Evolutionary conservation across 1,140 invertebrate genomes (phyloP).

Genomic region (roundworm (Caenorhabditis elegans)): WBcel235 BX284606.5:14335501-14336000

Average conservation of each 20-base stretch:
- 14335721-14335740: not conserved
- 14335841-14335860: not conserved
- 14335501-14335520: too few species aligned
- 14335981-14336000: not conserved
- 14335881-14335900: conserved; percentile 1
- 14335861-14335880: too few species aligned
- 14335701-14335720: conserved; percentile 1
- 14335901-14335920: not conserved
- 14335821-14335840: conserved; percentile 21
- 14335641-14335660: conserved; percentile 20
- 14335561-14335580: too few species aligned
- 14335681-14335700: conserved; percentile 30
- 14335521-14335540: not conserved
- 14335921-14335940: not conserved
- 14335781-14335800: conserved; percentile 28
- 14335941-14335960: not conserved
- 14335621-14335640: conserved; percentile 13
- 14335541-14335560: not conserved
- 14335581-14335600: not conserved
- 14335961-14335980: not conserved
- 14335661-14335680: conserved; percentile 8
- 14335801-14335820: not conserved
- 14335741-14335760: too few species aligned
- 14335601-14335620: not conserved
- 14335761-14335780: not conserved